Evolutionary conservation across 2,888 invertebrate genomes (phyloP).

Genomic region (Drosophila acutilabella): DNA sequence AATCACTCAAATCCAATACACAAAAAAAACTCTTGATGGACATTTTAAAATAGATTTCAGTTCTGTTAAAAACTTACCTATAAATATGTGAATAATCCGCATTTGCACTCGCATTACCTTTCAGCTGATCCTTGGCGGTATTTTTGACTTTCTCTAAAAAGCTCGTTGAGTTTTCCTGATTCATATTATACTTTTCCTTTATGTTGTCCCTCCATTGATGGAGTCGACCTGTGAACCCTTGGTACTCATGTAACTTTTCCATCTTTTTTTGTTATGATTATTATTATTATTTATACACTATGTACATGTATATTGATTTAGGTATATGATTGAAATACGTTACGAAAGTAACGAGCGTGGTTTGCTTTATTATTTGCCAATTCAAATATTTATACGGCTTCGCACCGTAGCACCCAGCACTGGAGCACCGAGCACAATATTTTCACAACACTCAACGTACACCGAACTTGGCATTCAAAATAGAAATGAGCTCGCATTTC

Average conservation of each 20-base stretch:
- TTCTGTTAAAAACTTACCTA: slow-evolving; percentile 85
- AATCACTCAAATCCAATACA: no score
- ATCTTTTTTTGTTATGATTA: slow-evolving; percentile 80
- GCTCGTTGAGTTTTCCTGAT: slow-evolving; percentile 87
- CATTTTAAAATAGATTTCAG: neutral
- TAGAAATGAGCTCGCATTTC: slow-evolving; percentile 39
- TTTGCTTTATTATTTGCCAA: slow-evolving; percentile 10
- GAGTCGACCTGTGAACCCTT: slow-evolving; percentile 90
- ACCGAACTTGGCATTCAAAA: slow-evolving; percentile 44
- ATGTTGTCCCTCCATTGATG: slow-evolving; percentile 89
- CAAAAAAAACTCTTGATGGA: no score
- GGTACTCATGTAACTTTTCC: slow-evolving; percentile 92
- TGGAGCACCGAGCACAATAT: slow-evolving; percentile 4
- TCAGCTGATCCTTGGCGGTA: slow-evolving; percentile 77
- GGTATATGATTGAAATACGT: slow-evolving; percentile 2
- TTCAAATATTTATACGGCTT: slow-evolving; percentile 47
- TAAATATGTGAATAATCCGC: slow-evolving; percentile 89
- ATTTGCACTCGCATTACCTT: slow-evolving; percentile 83
- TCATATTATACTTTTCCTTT: slow-evolving; percentile 87
- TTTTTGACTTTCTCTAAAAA: slow-evolving; percentile 86
- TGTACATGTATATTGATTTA: slow-evolving; percentile 10
- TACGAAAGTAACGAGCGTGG: slow-evolving; percentile 3
- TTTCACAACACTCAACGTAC: slow-evolving; percentile 30
- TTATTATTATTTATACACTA: neutral
- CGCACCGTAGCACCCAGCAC: slow-evolving; percentile 11